phyloP scores from a whole-genome alignment of 2,113 vertebrate genomes.

The Trematocara zebra region DNA sequence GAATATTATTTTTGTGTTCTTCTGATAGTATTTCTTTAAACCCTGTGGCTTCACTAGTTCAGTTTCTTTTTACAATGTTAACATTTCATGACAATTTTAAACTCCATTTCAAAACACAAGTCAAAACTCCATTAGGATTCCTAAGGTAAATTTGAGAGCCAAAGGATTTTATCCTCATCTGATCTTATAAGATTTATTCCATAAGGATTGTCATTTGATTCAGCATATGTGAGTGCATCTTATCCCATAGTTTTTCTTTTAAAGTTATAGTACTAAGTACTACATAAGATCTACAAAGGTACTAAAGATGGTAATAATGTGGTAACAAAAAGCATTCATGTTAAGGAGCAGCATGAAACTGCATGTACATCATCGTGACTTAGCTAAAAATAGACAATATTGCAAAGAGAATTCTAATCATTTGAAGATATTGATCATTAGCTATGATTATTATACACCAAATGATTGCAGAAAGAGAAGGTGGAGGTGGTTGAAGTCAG shows the following conservation, averaged over 20 bases:
- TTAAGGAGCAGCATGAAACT: background rate
- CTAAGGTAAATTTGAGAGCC: background rate
- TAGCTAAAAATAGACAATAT: background rate
- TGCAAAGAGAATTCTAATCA: background rate
- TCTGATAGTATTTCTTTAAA: background rate
- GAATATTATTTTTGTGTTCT: background rate
- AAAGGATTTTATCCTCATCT: background rate
- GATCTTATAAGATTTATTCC: background rate
- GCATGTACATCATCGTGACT: background rate
- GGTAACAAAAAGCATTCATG: background rate
- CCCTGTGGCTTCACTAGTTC: background rate
- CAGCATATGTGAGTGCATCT: background rate
- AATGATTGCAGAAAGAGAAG: background rate
- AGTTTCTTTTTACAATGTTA: background rate
- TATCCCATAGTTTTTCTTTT: background rate
- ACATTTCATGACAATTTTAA: background rate
- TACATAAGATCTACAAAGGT: background rate
- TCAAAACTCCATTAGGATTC: background rate
- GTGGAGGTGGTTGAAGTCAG: background rate
- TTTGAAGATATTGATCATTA: background rate
- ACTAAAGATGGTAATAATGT: background rate
- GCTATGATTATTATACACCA: background rate
- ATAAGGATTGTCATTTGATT: background rate
- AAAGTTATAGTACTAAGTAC: background rate
- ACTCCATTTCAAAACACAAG: background rate